Percentiles rank a stretch among this genome's conserved stretches.
These are phyloP conservation scores for Cyclopterus lumpus DNA, from an alignment of 2,797 vertebrate species.

Conservation along the genomic window DNA sequence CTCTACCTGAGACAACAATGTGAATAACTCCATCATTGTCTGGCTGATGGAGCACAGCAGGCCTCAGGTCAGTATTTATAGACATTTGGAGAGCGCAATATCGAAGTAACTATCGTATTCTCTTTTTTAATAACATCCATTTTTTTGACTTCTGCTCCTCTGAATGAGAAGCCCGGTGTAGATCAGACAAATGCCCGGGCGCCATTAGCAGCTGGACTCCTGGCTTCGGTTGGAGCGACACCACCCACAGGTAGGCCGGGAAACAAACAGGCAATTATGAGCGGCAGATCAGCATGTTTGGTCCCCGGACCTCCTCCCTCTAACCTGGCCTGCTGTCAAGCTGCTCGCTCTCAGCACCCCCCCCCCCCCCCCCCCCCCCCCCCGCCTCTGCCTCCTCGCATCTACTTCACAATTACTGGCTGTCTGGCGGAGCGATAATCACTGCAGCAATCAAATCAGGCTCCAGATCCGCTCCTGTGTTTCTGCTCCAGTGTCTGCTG, in stretches of 20 bases:
- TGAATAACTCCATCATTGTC: too few relatives aligned
- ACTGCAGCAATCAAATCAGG: slow-evolving; percentile 42
- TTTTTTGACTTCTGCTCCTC: neutral
- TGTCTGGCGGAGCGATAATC: slow-evolving; percentile 54
- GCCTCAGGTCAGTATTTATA: neutral
- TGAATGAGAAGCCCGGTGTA: slow-evolving; percentile 1
- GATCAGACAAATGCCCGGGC: slow-evolving; percentile 5
- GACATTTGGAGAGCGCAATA: neutral
- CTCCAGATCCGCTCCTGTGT: slow-evolving; percentile 16
- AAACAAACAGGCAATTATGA: slow-evolving; percentile 57
- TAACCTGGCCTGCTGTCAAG: slow-evolving; percentile 51
- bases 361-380: slow-evolving; percentile 41
- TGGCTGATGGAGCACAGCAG: neutral
- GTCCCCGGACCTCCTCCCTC: slow-evolving; percentile 42
- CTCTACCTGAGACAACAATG: too few relatives aligned
- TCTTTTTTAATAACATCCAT: neutral
- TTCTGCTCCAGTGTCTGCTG: slow-evolving; percentile 1
- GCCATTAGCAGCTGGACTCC: slow-evolving; percentile 33
- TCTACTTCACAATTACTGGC: slow-evolving; percentile 75
- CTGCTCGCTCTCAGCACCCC: slow-evolving; percentile 35
- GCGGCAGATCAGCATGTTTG: slow-evolving; percentile 45
- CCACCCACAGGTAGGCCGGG: slow-evolving; percentile 61
- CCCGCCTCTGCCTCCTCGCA: slow-evolving; percentile 69
- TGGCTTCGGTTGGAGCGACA: slow-evolving; percentile 19
- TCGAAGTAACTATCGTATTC: neutral